Conservation (phyloP, 2,888 invertebrate species). For the Scaptomyza caliginosa region DNA sequence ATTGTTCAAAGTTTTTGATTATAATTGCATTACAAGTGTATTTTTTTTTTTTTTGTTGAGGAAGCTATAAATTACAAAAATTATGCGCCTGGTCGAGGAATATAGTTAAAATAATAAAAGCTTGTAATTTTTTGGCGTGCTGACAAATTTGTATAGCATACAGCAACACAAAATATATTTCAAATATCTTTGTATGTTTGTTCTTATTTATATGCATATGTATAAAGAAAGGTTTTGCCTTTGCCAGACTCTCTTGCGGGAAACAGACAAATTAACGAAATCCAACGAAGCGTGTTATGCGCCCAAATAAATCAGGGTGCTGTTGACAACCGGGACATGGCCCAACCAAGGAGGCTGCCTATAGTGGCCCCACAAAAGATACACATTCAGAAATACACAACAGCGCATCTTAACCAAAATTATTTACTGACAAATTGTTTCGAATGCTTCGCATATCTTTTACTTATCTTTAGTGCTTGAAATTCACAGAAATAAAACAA, state of each 20-base stretch:
- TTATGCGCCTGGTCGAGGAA: slow-evolving; percentile 72
- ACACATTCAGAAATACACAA: slow-evolving; percentile 14
- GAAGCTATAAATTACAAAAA: slow-evolving; percentile 72
- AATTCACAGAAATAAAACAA: slow-evolving; percentile 61
- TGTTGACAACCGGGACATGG: slow-evolving; percentile 82
- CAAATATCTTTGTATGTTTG: neutral
- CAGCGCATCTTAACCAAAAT: slow-evolving; percentile 65
- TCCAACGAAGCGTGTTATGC: slow-evolving; percentile 83
- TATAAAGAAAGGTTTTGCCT: slow-evolving; percentile 6
- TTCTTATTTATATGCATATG: neutral
- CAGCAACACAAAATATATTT: slow-evolving; percentile 23
- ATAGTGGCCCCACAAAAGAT: slow-evolving; percentile 29
- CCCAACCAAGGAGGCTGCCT: slow-evolving; percentile 27
- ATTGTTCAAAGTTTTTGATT: slow-evolving; percentile 62
- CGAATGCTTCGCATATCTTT: slow-evolving; percentile 79
- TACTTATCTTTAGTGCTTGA: slow-evolving; percentile 51
- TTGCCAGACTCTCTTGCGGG: slow-evolving; percentile 57
- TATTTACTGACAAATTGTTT: slow-evolving; percentile 84
- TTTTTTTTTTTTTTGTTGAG: slow-evolving; percentile 26
- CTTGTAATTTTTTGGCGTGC: slow-evolving; percentile 50
- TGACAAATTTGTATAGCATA: slow-evolving; percentile 42
- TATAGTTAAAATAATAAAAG: slow-evolving; percentile 65
- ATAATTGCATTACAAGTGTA: slow-evolving; percentile 47
- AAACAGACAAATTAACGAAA: slow-evolving; percentile 83
- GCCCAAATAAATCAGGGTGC: slow-evolving; percentile 83